These are phyloP conservation scores for Psettodes erumei DNA, from an alignment of 2,113 vertebrate genomes.

Conservation along the genomic window DNA sequence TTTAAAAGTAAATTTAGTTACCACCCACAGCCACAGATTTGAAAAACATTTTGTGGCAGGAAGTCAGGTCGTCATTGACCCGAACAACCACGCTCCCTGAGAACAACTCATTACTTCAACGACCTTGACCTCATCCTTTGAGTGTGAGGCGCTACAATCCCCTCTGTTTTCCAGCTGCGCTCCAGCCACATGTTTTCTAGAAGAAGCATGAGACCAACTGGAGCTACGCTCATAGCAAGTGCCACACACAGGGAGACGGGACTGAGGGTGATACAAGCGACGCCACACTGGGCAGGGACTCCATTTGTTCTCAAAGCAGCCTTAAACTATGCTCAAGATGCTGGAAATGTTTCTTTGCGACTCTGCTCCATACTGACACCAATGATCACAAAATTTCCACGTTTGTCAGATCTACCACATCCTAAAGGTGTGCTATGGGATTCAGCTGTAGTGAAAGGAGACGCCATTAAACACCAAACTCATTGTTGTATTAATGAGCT, in stretches of 20 bases:
- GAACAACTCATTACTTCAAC: not conserved
- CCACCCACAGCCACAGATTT: not conserved
- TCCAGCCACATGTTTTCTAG: conserved; percentile 10
- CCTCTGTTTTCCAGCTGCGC: conserved; percentile 24
- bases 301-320: not conserved
- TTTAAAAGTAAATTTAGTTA: not conserved
- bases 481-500: too few relatives aligned
- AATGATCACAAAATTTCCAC: too few relatives aligned
- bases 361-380: too few relatives aligned
- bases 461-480: too few relatives aligned
- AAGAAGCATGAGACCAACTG: conserved; percentile 5
- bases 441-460: too few relatives aligned
- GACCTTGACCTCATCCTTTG: not conserved
- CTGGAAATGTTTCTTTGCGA: too few relatives aligned
- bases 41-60: not conserved
- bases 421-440: too few relatives aligned
- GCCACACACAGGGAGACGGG: not conserved
- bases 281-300: not conserved
- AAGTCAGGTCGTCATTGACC: not conserved
- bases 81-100: not conserved
- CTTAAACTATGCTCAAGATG: too few relatives aligned
- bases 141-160: conserved; percentile 8
- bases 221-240: conserved; percentile 16
- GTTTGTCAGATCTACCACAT: too few relatives aligned
- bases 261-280: not conserved